A percentile compares a stretch with the other conserved stretches of the same genome.
phyloP scores from a whole-genome alignment of 2,113 vertebrate genomes.

The Myrmecobius fasciatus region DNA sequence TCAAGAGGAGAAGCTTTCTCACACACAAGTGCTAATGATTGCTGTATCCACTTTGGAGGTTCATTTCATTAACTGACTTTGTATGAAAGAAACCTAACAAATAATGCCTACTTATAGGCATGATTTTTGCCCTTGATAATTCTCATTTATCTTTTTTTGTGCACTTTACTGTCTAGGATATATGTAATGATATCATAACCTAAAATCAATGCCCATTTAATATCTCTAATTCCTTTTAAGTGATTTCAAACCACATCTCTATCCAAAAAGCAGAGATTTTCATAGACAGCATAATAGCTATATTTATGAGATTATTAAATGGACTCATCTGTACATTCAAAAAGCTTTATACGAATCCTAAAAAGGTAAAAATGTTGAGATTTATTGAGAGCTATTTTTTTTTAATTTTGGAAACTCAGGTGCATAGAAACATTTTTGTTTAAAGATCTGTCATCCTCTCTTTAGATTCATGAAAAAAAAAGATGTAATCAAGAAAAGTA shows the following conservation, averaged over 20 bases:
- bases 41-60: not conserved
- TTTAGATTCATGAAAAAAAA: not conserved
- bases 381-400: not conserved
- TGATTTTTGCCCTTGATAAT: not conserved
- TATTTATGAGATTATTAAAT: not conserved
- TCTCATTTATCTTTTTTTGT: not conserved
- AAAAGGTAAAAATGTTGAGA: not conserved
- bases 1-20: slow-evolving; percentile 67
- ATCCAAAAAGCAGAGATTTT: not conserved
- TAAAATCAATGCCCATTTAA: not conserved
- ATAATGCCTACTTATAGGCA: not conserved
- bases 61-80: slow-evolving; percentile 15
- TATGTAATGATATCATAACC: not conserved
- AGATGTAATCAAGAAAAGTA: not conserved
- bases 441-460: not conserved
- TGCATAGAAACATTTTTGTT: not conserved
- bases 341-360: not conserved
- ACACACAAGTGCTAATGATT: slow-evolving; percentile 67
- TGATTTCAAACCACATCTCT: slow-evolving; percentile 21
- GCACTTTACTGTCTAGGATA: not conserved
- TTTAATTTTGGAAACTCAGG: not conserved
- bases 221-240: slow-evolving; percentile 18
- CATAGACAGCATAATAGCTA: not conserved
- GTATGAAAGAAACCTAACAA: slow-evolving; percentile 20
- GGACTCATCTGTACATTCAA: not conserved